Percentiles rank a stretch among this genome's conserved stretches.
These are phyloP conservation scores for Lamellibrachia columna DNA, from an alignment of 2,888 invertebrate genomes.

Conservation along the genomic window DNA sequence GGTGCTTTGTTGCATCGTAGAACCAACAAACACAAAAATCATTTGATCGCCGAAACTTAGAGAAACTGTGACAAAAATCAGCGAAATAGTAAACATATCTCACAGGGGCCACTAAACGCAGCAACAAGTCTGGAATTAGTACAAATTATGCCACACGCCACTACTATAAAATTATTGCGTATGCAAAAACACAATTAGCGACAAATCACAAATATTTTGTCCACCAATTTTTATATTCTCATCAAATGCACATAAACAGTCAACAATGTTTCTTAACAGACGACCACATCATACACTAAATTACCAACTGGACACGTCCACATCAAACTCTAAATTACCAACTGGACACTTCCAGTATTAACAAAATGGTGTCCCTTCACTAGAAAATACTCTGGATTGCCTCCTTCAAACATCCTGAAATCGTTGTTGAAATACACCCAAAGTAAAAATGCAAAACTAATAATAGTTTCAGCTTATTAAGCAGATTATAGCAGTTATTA, in stretches of 20 bases:
- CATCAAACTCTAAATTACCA: background rate
- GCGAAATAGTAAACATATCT: background rate
- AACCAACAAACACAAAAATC: slow-evolving; percentile 6
- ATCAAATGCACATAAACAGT: background rate
- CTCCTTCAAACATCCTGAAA: slow-evolving; percentile 14
- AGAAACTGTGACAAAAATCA: background rate
- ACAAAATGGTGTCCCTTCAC: background rate
- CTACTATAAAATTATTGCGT: slow-evolving; percentile 8
- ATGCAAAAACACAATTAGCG: background rate
- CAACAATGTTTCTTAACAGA: background rate
- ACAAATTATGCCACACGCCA: slow-evolving; percentile 16
- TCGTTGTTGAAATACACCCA: background rate
- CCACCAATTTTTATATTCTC: background rate
- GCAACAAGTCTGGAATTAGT: background rate
- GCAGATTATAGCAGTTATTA: slow-evolving; percentile 16
- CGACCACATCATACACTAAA: background rate
- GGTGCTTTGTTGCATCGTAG: background rate
- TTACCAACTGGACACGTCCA: background rate
- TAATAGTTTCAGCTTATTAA: background rate
- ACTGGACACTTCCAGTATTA: background rate
- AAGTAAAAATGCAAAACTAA: background rate
- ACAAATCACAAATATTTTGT: background rate
- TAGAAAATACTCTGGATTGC: background rate
- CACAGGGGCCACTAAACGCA: background rate
- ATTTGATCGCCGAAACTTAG: background rate